Base-by-base conservation (phyloP, 2,888 invertebrate species). In the Taenaris catops region DNA sequence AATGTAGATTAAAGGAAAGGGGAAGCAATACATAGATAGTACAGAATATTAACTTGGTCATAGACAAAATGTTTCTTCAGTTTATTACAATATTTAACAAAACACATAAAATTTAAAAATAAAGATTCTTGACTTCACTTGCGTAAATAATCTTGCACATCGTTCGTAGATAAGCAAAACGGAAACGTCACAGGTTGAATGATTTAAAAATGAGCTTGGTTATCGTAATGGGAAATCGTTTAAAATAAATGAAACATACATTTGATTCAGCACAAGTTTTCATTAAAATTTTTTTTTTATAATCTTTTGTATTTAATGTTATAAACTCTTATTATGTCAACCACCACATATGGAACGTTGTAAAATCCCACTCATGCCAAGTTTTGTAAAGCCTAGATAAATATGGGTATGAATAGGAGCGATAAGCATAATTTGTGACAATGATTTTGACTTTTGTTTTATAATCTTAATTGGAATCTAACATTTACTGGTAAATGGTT, bases 161-260 rank as follows among this genome's bases (percentile, higher is more conserved):
- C 11, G 31, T 34, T 17, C 16, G 11, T 26, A 44, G 42, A 45
- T 45, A 42, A 40, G 28, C 34, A 17, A 34, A 48, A 40, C 48
- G 51, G 50, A 50, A 49, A 44, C 41, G 41, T 26, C 27, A 46
- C 35, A 39, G 25, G 48, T 45, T 41, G 42, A 52, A 42, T 36
- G 47, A 40, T 48, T 51, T 48, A 34, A 31, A 47, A 50, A 41
- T 41, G 37, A 33, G 27, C 23, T 28, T 38, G 24, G 36, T 50
- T 48, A 46, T 48, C 44, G 36, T 42, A 45, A 43, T 46, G 50
- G 34, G 46, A 45, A 42, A 44, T 48, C 40, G 46, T 38, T 46
- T 39, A 32, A 40, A 43, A 35, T 25, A 32, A 24, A 32, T 61
- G 61, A 60, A n/a, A n/a, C n/a, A n/a, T 44, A 58, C 58, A 62